Evolutionary conservation across 2,888 invertebrate species (phyloP), one percentile per base, ranked within the genome.

Genomic region (Hirtodrosophila histrioides): DNA sequence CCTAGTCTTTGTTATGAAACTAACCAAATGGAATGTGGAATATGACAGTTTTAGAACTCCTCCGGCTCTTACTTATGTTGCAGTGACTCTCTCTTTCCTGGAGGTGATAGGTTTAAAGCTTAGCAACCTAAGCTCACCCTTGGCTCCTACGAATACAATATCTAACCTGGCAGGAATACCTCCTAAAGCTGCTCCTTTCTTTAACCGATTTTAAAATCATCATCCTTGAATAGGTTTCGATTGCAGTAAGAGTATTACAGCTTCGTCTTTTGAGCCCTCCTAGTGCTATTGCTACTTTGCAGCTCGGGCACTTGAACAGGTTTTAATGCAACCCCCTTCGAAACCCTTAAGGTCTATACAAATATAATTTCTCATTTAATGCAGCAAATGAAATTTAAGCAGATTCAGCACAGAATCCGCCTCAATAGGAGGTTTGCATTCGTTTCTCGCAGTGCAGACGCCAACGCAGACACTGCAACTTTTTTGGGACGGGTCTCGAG

Each of bases 301-400:
- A 68, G 53, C 56, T 70, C 41, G 37, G 62, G 51, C 81, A 77
- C 86, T 86, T 77, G 84, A 70, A 48, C 66, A 64, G 68, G 68
- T 66, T 58, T 73, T 60, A 72, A 62, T 56, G 72, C 61, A 44
- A 27, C 53, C 9, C 6, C n/a, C n/a, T 0, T 24, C n/a, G 37
- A 46, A 8, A 46, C 50, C 37, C 44, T 39, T 48, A 35, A 54
- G 54, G 46, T 69, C 58, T 75, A 48, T 58, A 60, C 68, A 75
- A 68, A 65, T 60, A 69, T 63, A 67, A 78, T 66, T 78, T 51
- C 24, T 53, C 53, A 67, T 69, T 80, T 56, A 75, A 65, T 60
- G 43, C 65, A 37, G 70, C 40, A 70, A 83, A 83, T 78, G 71
- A 51, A 82, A 85, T 80, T 85, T 72, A 71, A 75, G 60, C 71